A percentile compares a stretch with the other conserved stretches of the same genome.
These are phyloP conservation scores for Ciconia stormi DNA, from an alignment of 2,113 vertebrate species.

Conservation along the genomic window DNA sequence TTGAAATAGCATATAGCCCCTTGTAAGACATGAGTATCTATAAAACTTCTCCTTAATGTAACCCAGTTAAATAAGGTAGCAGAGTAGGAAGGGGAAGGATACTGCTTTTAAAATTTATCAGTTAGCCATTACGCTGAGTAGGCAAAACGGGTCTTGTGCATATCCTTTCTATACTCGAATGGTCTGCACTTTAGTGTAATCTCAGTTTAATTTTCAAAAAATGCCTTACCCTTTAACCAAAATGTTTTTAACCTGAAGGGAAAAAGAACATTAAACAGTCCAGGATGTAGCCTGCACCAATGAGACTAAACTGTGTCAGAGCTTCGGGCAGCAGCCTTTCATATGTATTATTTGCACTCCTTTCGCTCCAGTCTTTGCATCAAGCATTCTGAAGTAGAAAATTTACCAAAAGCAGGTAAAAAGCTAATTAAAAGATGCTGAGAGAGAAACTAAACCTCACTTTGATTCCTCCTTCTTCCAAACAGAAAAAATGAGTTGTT, in stretches of 20 bases:
- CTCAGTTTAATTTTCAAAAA: constrained; percentile 22
- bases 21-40: neutral
- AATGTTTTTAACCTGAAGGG: neutral
- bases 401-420: neutral
- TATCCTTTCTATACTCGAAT: neutral
- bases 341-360: neutral
- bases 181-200: neutral
- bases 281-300: neutral
- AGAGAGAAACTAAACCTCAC: neutral
- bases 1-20: neutral
- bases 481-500: neutral
- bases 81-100: neutral
- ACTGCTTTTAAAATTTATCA: neutral
- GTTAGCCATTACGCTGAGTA: neutral
- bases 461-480: neutral
- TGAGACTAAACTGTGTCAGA: neutral
- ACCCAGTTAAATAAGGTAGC: neutral
- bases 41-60: neutral
- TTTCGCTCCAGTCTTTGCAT: neutral
- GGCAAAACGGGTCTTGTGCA: neutral
- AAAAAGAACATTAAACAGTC: neutral
- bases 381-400: neutral
- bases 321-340: neutral
- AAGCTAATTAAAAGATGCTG: neutral
- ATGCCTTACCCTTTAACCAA: neutral